These are phyloP conservation scores for Empidonax alnorum DNA, from an alignment of 2,113 vertebrate species.

Conservation along the genomic window DNA sequence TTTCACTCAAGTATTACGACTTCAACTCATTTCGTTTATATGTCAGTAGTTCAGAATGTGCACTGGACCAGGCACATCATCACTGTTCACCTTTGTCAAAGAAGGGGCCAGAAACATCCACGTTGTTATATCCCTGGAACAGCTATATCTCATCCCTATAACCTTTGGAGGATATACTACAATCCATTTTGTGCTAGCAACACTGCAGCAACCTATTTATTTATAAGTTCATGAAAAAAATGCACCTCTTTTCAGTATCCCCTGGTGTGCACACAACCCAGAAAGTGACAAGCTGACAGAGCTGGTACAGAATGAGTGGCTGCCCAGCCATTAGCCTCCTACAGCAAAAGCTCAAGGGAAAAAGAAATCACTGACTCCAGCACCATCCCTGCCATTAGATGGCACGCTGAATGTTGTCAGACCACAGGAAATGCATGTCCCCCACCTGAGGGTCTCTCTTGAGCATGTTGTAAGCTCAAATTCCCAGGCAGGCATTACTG, in stretches of 20 bases:
- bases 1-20: constrained; percentile 56
- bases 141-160: constrained; percentile 38
- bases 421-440: accelerated
- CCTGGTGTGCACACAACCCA: not conserved
- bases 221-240: constrained; percentile 53
- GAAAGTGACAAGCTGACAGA: constrained; percentile 28
- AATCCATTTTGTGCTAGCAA: constrained; percentile 52
- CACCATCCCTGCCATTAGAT: not conserved
- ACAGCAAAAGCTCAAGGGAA: not conserved
- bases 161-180: constrained; percentile 41
- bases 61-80: constrained; percentile 55
- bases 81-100: constrained; percentile 56
- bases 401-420: not conserved
- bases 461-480: not conserved
- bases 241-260: constrained; percentile 24
- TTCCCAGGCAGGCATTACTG: not conserved
- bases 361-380: not conserved
- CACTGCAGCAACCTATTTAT: not conserved
- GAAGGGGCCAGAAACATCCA: constrained; percentile 38
- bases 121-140: not conserved
- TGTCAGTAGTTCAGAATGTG: constrained; percentile 57
- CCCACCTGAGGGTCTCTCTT: not conserved
- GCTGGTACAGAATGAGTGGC: not conserved
- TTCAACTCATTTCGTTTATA: constrained; percentile 62
- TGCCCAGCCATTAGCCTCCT: not conserved